Evolutionary conservation across 2,888 invertebrate genomes (phyloP), one percentile per base, ranked within the genome.

Genomic region (Muscina levida): DNA sequence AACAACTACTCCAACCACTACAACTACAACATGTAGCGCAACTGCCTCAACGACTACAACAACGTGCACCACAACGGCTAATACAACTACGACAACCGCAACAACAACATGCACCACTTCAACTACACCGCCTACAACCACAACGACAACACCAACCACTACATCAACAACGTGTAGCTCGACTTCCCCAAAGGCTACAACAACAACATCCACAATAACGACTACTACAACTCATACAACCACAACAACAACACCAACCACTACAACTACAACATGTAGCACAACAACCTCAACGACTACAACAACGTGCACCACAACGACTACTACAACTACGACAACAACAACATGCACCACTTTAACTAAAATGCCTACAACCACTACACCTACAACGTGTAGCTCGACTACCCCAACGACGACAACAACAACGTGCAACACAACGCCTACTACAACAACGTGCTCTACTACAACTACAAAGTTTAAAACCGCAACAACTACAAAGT

Each of bases 21-120:
- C 66, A 6, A 75, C 71, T 19, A 42, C 67, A 0, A 70, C 79
- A 2, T 26, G n/a, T 13, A 62, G 39, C 17, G 53, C 11, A 42
- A 70, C 76, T 1, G 39, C 72, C 39, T 1, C 46, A 1, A 42
- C 26, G 8, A n/a, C 39, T 4, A 31, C 53, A 0, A 37, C 37
- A 10, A 67, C 57, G 17, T 31, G 72, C 0, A 71, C 82, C 31
- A 42, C 77, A 0, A 76, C 70, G n/a, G n/a, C n/a, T n/a, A n/a
- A n/a, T 13, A 65, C 22, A 2, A 37, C 37, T 70, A 53, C 76
- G 4, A 39, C 70, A n/a, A 17, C 57, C 24, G 39, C 67, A 24
- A 57, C 51, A 56, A 56, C 56, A 24, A 24, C 56, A 17, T 56
- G 56, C n/a, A 56, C 11, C 8, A 24, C 53, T 10, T 39, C 42